Base-by-base conservation (phyloP, 2,888 invertebrate genomes). In the Heliconius erato region DNA sequence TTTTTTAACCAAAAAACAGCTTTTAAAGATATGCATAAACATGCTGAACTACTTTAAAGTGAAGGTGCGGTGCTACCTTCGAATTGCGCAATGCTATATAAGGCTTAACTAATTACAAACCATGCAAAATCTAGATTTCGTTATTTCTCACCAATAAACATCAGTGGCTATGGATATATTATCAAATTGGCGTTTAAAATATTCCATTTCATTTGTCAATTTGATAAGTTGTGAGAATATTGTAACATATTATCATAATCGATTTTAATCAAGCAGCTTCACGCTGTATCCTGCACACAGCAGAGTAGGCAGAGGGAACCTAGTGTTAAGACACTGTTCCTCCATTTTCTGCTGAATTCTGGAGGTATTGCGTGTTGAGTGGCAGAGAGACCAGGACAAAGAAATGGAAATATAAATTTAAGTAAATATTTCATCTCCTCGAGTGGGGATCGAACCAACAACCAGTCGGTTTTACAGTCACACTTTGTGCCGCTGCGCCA, bases 61-160 rank as follows among this genome's bases (percentile, higher is more conserved):
- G 74, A 81, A 85, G 84, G 87, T 69, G 86, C 74, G 86, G 82
- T 83, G 69, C 69, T 77, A 81, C 81, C 81, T 84, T 85, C 77
- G 82, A 82, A 85, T 85, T 86, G 84, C 85, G 85, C 80, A 85
- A 86, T 14, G 79, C 85, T 83, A 83, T 81, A 82, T 87, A 84
- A 85, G 87, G 87, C 82, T 74, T 67, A 83, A 81, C 84, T 87
- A 87, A 88, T 88, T 86, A 85, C 83, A 82, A 84, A 82, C 84
- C 82, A 79, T 84, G 84, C 86, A 79, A 86, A 84, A 83, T 81
- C 84, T 84, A 87, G 81, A 84, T 85, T 77, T 85, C 83, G 84
- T 83, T 80, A 80, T 82, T 80, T 82, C 83, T 80, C 82, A 80
- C 81, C 78, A 81, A 85, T 82, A 80, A 79, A 81, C 82, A 84